A percentile compares a stretch with the other conserved stretches of the same genome.
Evolutionary conservation across 2,113 vertebrate genomes (phyloP).

Genomic region (Melanotaenia duboulayi): DNA sequence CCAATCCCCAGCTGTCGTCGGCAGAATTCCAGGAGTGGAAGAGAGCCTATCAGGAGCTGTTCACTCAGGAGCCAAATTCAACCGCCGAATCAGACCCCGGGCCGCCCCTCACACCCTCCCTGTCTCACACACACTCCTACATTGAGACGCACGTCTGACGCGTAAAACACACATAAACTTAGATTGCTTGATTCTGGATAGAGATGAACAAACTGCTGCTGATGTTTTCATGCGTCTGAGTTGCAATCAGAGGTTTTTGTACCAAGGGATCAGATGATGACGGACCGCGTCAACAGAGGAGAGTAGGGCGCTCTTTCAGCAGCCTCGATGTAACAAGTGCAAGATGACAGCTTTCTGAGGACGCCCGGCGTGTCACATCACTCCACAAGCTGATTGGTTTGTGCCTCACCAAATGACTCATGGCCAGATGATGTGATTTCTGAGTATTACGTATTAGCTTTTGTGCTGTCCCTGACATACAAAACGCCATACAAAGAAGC

Average conservation of each 20-base stretch:
- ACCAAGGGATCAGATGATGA: slow-evolving; percentile 1
- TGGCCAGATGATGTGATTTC: slow-evolving; percentile 28
- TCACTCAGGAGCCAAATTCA: slow-evolving; percentile 83
- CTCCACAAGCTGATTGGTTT: slow-evolving; percentile 40
- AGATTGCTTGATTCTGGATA: slow-evolving; percentile 10
- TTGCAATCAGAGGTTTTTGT: slow-evolving; percentile 1
- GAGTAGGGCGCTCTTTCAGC: slow-evolving; percentile 30
- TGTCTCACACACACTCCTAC: slow-evolving; percentile 96
- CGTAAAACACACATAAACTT: slow-evolving; percentile 14
- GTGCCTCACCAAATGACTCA: slow-evolving; percentile 34
- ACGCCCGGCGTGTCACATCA: slow-evolving; percentile 18
- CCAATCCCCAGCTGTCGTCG: slow-evolving; percentile 94
- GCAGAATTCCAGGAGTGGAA: slow-evolving; percentile 98
- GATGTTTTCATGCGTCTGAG: slow-evolving; percentile 14
- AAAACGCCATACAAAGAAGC: slow-evolving; percentile 25
- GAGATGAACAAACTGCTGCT: slow-evolving; percentile 15
- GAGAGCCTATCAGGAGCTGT: slow-evolving; percentile 93
- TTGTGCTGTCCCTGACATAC: slow-evolving; percentile 34
- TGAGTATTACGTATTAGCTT: slow-evolving; percentile 55
- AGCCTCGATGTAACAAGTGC: slow-evolving; percentile 27
- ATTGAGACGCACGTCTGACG: slow-evolving; percentile 97
- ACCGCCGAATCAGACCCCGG: slow-evolving; percentile 84
- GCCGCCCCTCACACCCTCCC: slow-evolving; percentile 86
- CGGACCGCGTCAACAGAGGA: not conserved
- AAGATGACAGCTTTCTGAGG: slow-evolving; percentile 30